phyloP scores from a whole-genome alignment of 2,888 invertebrate species.

The Prosopocoilus inquinatus region DNA sequence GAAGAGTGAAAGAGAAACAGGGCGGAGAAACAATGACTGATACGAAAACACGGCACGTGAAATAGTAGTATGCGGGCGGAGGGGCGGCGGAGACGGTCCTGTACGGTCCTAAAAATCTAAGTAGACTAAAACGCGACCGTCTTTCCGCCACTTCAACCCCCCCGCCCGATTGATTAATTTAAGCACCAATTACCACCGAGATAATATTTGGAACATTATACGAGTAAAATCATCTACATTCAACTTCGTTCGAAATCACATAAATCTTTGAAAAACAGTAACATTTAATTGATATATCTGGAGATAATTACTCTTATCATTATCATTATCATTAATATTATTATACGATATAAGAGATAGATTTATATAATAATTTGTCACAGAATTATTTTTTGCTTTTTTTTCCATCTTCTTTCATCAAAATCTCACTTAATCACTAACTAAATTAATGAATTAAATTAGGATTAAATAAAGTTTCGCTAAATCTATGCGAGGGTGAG shows the following conservation, averaged over 20 bases:
- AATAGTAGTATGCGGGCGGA: neutral
- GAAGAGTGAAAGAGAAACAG: neutral
- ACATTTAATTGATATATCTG: constrained; percentile 49
- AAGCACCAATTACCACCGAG: constrained; percentile 47
- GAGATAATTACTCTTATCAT: constrained; percentile 15
- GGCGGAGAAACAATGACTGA: constrained; percentile 27
- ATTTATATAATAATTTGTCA: constrained; percentile 2
- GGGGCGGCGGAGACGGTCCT: neutral
- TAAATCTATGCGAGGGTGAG: constrained; percentile 47
- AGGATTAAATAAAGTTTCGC: constrained; percentile 38
- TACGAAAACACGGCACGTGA: constrained; percentile 34
- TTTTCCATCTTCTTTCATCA: neutral
- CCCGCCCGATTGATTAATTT: constrained; percentile 25
- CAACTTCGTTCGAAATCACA: constrained; percentile 46
- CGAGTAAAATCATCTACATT: constrained; percentile 44
- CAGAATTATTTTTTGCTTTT: constrained; percentile 8
- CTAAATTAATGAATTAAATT: constrained; percentile 43
- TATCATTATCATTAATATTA: too few relatives aligned
- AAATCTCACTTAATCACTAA: constrained; percentile 27
- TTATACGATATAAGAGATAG: neutral
- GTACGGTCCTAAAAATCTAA: neutral
- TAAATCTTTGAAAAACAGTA: constrained; percentile 51
- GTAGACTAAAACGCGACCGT: constrained; percentile 3
- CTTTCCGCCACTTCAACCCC: constrained; percentile 21
- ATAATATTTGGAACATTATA: constrained; percentile 39